Base-by-base conservation (phyloP, 2,113 vertebrate genomes). In the Arizona elegans region DNA sequence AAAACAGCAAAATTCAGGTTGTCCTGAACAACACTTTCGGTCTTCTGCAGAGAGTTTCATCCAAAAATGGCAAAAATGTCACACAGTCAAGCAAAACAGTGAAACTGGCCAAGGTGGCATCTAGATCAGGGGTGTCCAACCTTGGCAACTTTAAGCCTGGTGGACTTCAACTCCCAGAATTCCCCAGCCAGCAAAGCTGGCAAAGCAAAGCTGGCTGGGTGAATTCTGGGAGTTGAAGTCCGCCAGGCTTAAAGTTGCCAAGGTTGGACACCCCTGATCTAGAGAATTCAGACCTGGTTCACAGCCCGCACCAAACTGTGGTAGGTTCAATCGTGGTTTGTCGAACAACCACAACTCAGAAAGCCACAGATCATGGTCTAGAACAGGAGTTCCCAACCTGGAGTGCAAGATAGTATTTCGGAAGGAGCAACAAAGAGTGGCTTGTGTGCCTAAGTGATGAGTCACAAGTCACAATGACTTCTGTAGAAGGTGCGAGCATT, bases 1-100 rank as follows among this genome's bases (percentile, higher is more conserved):
- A 94, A 96, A 96, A 94, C 94, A 91, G 47, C 52, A 47, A 47
- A 47, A 47, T 47, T 47, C 43, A 93, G 93, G 94, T 81, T 91
- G 33, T 3, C 19, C 58, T 19, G 23, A 47, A 59, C 90, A 90
- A 91, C 90, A 54, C 92, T 93, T 95, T 87, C 95, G 95, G 94
- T 53, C 58, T 12, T 38, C 33, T 19, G 24, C 8, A 33, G 62
- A 29, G 26, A 50, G n/a, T 52, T 89, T 58, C 21, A 1, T 23
- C 0, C 11, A 54, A 29, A 43, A 17, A 10, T 21, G 17, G 21
- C 5, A n/a, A 29, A 5, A 47, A 12, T 15, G 26, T 50, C 26
- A 19, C 89, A n/a, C 2, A 4, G 43, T 17, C 50, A n/a, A 29
- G 29, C 26, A 6, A 24, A 87, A 87, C 26, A 53, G 26, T n/a